These are phyloP conservation scores for Anguilla obscura DNA, from an alignment of 2,797 vertebrate genomes.

Conservation along the genomic window DNA sequence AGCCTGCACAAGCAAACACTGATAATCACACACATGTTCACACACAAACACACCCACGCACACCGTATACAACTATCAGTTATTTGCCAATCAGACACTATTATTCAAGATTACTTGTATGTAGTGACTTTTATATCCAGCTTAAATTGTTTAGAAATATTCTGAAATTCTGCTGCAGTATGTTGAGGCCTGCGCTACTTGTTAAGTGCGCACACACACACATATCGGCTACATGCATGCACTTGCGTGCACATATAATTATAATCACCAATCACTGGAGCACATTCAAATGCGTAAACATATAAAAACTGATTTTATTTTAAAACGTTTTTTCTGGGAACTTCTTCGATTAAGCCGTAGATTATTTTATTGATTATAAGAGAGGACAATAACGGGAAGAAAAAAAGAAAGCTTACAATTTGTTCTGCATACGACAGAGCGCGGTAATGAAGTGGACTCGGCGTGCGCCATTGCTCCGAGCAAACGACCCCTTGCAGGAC, in stretches of 20 bases:
- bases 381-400: background rate
- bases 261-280: background rate
- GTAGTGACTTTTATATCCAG: slow-evolving; percentile 47
- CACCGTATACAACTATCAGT: slow-evolving; percentile 42
- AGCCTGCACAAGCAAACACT: background rate
- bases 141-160: slow-evolving; percentile 64
- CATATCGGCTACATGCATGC: slow-evolving; percentile 15
- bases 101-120: slow-evolving; percentile 48
- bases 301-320: too few species aligned
- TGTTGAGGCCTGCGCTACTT: slow-evolving; percentile 52
- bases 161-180: slow-evolving; percentile 57
- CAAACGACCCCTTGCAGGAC: background rate
- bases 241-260: background rate
- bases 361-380: background rate
- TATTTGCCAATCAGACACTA: slow-evolving; percentile 44
- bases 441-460: background rate
- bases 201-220: background rate
- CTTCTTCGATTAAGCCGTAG: background rate
- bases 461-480: background rate
- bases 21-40: slow-evolving; percentile 35
- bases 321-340: background rate
- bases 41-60: slow-evolving; percentile 22
- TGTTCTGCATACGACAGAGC: background rate
- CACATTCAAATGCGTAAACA: background rate
- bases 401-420: background rate